Base-by-base conservation (phyloP, 1,140 invertebrate species). In the Danaus melanippus region DNA sequence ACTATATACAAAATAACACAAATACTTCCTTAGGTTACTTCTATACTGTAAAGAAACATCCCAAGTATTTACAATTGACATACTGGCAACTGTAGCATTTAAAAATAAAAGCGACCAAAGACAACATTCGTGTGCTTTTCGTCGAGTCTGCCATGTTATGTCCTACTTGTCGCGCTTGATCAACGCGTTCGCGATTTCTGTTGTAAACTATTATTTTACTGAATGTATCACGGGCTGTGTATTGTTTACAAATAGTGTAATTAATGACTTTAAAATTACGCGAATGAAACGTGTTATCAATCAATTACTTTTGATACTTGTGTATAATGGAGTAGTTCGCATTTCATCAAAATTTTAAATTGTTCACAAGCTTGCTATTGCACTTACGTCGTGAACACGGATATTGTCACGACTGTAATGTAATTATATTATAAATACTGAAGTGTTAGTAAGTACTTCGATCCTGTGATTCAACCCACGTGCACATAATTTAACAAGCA, bases 91-190 rank as follows among this genome's bases (percentile, higher is more conserved):
- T 61, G 71, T 66, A 73, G 74, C 69, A 57, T 73, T 79, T 74
- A 77, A 77, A 79, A 81, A 77, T 72, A 69, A 75, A 76, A 74
- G 74, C 51, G 56, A 74, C 71, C 79, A 82, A 60, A 86, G 80
- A 86, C 76, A 81, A 83, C 65, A 60, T 79, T 79, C 76, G 71
- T 80, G 76, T 78, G 76, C 74, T 81, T 81, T 79, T 80, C 74
- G 63, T 70, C 66, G 71, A 77, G 84, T 84, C 86, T 86, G 86
- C 86, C 86, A 87, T 87, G 86, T 87, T 87, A 87, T 87, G 84
- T 87, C 82, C 79, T 87, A 86, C 84, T 84, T 87, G 82, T 88
- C 84, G 84, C 86, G 84, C 79, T 84, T 79, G 74, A 79, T 79
- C 77, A 82, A 85, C 79, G 81, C 81, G 76, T 82, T 79, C 74